Evolutionary conservation across 1,140 invertebrate species (phyloP).

Genomic region (Aphidius gifuensis): DNA sequence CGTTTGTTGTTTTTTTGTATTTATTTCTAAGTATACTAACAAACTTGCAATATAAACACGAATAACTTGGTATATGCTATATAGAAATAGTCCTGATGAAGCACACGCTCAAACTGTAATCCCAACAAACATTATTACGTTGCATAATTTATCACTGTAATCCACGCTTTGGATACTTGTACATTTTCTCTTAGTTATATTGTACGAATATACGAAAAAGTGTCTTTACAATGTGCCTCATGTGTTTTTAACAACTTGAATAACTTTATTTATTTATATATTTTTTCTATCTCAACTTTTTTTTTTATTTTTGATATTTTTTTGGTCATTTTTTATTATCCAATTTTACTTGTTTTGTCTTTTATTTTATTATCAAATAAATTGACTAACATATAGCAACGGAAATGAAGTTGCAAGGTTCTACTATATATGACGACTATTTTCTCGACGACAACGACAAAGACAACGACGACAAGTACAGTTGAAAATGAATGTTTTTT

Average conservation of each 20-base stretch:
- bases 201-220: too few relatives aligned
- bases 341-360: too few relatives aligned
- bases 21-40: not conserved
- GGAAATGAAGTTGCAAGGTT: too few relatives aligned
- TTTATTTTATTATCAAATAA: too few relatives aligned
- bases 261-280: conserved; percentile 7
- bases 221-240: not conserved
- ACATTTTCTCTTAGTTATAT: not conserved
- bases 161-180: conserved; percentile 20
- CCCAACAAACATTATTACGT: conserved; percentile 21
- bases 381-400: too few relatives aligned
- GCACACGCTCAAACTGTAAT: conserved; percentile 13
- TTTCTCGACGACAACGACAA: too few relatives aligned
- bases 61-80: not conserved
- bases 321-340: not conserved
- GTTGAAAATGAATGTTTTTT: too few relatives aligned
- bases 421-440: too few relatives aligned
- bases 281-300: not conserved
- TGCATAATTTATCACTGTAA: conserved; percentile 22
- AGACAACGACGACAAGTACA: too few relatives aligned
- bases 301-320: not conserved
- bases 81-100: conserved; percentile 7
- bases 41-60: not conserved
- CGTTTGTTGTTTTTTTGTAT: too few relatives aligned
- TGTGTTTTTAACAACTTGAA: conserved; percentile 15